Percentiles rank a stretch among this genome's conserved stretches.
Conservation (phyloP, 2,113 vertebrate genomes). For the Indri indri region DNA sequence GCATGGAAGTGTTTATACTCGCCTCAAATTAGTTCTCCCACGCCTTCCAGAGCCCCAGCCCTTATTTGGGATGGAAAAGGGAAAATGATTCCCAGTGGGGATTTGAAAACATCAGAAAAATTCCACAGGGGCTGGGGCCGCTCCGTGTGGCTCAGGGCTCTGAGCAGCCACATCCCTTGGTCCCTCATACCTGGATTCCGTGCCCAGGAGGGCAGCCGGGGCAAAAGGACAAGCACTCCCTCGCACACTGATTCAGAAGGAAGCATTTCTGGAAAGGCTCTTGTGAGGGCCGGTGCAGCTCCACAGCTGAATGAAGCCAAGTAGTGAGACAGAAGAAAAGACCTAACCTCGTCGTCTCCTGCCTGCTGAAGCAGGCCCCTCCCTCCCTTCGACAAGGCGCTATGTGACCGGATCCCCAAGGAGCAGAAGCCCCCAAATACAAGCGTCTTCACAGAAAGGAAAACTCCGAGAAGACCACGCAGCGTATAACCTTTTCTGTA, state of each 20-base stretch:
- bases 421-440: not conserved
- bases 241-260: not conserved
- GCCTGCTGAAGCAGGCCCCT: not conserved
- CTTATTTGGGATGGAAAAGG: slow-evolving; percentile 86
- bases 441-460: not conserved
- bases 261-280: not conserved
- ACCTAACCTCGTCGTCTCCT: not conserved
- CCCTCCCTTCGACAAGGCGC: not conserved
- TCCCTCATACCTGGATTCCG: not conserved
- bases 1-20: slow-evolving; percentile 74
- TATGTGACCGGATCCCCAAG: not conserved
- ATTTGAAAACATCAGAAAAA: slow-evolving; percentile 63
- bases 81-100: slow-evolving; percentile 59
- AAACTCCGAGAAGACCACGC: not conserved
- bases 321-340: not conserved
- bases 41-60: slow-evolving; percentile 74
- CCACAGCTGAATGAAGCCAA: not conserved
- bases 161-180: not conserved
- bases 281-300: rapidly evolving
- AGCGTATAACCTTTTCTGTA: not conserved
- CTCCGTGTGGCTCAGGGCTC: not conserved
- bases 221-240: not conserved
- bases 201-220: not conserved
- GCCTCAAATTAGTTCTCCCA: slow-evolving; percentile 72
- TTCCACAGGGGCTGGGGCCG: slow-evolving; percentile 38